These are phyloP conservation scores for Lates calcarifer DNA, from an alignment of 2,113 vertebrate genomes.

Conservation along the genomic window DNA sequence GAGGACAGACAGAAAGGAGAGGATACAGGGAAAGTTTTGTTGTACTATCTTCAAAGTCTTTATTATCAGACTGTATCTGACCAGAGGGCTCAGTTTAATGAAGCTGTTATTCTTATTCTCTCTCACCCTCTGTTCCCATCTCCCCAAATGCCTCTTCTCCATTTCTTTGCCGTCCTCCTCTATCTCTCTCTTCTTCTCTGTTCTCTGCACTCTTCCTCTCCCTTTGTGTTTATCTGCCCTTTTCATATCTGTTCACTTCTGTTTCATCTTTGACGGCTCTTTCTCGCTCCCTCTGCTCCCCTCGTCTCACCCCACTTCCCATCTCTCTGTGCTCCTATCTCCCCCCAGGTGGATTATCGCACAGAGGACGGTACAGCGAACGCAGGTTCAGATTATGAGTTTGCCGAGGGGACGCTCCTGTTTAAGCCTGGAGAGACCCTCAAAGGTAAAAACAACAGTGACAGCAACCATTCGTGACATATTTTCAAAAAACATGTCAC, in stretches of 20 bases:
- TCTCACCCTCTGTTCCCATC: constrained; percentile 41
- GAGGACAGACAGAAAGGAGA: constrained; percentile 8
- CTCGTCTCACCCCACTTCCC: background rate
- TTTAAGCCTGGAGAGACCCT: constrained; percentile 80
- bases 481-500: constrained; percentile 36
- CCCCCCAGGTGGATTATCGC: constrained; percentile 80
- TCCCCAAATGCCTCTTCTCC: constrained; percentile 37
- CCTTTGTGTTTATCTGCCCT: constrained; percentile 50
- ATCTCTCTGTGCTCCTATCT: constrained; percentile 17
- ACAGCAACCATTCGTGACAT: constrained; percentile 27
- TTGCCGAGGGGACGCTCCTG: constrained; percentile 79
- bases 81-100: constrained; percentile 76
- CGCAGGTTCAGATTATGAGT: constrained; percentile 82
- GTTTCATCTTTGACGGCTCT: constrained; percentile 33
- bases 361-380: constrained; percentile 81
- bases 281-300: background rate
- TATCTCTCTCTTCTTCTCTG: constrained; percentile 10
- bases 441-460: constrained; percentile 68
- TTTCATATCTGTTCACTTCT: constrained; percentile 32
- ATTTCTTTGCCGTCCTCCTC: background rate
- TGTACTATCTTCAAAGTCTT: constrained; percentile 61
- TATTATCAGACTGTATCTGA: constrained; percentile 54
- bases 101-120: constrained; percentile 62
- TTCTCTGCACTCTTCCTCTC: constrained; percentile 2
- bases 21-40: constrained; percentile 29